phyloP scores from a whole-genome alignment of 2,797 vertebrate species.

The Myotis planiceps region DNA sequence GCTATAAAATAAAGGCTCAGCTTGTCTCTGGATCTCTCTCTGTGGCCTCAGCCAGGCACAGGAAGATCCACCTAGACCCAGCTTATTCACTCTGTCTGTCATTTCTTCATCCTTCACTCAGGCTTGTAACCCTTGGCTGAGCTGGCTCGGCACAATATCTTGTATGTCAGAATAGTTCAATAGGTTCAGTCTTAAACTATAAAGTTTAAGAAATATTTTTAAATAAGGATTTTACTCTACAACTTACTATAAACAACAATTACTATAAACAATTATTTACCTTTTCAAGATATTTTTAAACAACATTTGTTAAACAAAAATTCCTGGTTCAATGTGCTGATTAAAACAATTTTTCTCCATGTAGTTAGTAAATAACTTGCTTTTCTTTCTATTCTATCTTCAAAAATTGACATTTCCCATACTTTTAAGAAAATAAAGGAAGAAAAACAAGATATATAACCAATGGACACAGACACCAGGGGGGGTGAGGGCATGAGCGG shows the following conservation, averaged over 20 bases:
- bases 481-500: too few species aligned
- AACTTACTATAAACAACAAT: background rate
- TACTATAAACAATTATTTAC: background rate
- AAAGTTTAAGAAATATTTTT: background rate
- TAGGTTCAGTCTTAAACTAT: constrained; percentile 5
- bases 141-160: background rate
- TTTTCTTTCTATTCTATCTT: background rate
- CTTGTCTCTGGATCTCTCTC: too few species aligned
- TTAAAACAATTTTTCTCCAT: background rate
- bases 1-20: too few species aligned
- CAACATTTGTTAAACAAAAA: background rate
- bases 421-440: background rate
- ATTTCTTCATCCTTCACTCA: too few species aligned
- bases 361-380: background rate
- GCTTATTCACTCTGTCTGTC: too few species aligned
- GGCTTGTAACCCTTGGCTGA: too few species aligned
- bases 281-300: background rate
- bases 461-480: too few species aligned
- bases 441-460: background rate
- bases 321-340: background rate
- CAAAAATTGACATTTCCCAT: background rate
- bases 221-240: background rate
- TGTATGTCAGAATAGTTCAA: background rate
- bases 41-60: too few species aligned
- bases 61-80: too few species aligned